These are phyloP conservation scores for Carduelis carduelis DNA, from an alignment of 2,797 vertebrate species.

Conservation along the genomic window DNA sequence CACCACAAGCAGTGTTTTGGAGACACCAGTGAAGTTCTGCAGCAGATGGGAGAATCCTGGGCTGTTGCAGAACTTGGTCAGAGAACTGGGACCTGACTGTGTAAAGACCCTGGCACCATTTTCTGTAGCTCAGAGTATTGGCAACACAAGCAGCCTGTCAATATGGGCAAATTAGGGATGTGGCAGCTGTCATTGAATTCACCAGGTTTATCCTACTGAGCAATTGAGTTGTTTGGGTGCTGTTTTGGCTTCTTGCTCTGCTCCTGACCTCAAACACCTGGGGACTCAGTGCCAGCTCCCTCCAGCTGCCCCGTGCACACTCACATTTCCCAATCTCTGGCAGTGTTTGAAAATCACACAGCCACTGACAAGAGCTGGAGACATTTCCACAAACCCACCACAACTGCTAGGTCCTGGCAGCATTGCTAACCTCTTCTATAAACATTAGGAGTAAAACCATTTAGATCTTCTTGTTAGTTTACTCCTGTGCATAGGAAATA, in stretches of 20 bases:
- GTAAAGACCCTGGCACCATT: background rate
- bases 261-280: background rate
- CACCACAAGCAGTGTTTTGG: background rate
- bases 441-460: background rate
- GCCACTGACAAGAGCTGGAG: fast-evolving
- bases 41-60: background rate
- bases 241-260: background rate
- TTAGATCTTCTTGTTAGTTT: background rate
- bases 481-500: background rate
- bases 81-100: fast-evolving
- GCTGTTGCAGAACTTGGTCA: background rate
- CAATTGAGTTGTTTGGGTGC: background rate
- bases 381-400: background rate
- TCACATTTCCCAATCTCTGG: background rate
- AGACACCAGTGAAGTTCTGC: background rate
- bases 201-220: background rate
- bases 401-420: background rate
- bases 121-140: background rate
- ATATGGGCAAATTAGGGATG: background rate
- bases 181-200: background rate
- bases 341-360: background rate
- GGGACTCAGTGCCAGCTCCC: background rate
- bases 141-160: background rate
- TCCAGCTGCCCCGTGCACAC: fast-evolving
- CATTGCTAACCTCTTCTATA: background rate